Evolutionary conservation across 2,113 vertebrate species (phyloP).

Genomic region (Fulmarus glacialis): DNA sequence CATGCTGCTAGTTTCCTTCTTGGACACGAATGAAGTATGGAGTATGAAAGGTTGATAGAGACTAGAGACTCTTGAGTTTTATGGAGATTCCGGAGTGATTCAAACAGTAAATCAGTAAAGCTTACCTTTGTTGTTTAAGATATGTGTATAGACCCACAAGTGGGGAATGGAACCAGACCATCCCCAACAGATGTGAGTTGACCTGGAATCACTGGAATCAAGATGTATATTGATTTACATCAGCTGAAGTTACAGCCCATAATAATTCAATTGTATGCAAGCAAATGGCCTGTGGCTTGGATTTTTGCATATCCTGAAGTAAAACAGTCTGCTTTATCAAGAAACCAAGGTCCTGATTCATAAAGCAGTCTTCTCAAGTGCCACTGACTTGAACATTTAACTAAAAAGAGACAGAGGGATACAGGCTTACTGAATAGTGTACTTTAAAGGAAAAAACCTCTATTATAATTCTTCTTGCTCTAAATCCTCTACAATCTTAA

Average conservation of each 20-base stretch:
- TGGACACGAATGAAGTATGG: background rate
- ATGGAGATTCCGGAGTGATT: background rate
- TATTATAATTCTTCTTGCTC: background rate
- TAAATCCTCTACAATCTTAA: background rate
- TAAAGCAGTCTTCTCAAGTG: background rate
- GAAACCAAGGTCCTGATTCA: background rate
- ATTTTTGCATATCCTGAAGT: background rate
- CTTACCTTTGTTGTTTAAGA: background rate
- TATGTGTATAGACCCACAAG: fast-evolving
- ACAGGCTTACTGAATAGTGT: background rate
- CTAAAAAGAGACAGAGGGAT: background rate
- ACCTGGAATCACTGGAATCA: background rate
- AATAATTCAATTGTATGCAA: background rate
- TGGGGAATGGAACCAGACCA: background rate
- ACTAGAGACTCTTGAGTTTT: background rate
- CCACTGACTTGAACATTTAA: background rate
- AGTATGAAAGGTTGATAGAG: background rate
- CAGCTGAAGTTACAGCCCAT: background rate
- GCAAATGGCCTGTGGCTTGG: background rate
- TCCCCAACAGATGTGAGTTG: background rate
- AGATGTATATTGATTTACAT: background rate
- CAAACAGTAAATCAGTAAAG: background rate
- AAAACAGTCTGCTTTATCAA: background rate
- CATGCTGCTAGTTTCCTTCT: background rate
- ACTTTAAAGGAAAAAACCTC: background rate